These are phyloP conservation scores for Poeciliopsis occidentalis DNA, from an alignment of 2,113 vertebrate genomes.

Conservation along the genomic window DNA sequence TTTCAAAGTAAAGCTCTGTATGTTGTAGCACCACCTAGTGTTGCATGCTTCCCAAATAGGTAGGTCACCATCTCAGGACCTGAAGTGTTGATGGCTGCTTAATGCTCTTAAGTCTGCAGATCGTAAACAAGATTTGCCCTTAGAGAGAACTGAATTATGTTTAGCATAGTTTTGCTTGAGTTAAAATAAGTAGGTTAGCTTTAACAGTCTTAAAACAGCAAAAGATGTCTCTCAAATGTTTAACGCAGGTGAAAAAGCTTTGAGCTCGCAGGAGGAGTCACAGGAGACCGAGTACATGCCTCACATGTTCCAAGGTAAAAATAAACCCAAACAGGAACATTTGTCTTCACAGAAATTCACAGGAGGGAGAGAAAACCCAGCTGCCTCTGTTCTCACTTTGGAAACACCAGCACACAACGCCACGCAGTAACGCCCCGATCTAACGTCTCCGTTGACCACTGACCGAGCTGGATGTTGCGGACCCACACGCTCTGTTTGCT, in stretches of 20 bases:
- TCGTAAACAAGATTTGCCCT: background rate
- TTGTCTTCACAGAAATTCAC: slow-evolving; percentile 60
- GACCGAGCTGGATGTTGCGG: slow-evolving; percentile 97
- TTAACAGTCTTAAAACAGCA: background rate
- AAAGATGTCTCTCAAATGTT: background rate
- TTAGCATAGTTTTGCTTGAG: background rate
- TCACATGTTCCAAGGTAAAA: slow-evolving; percentile 69
- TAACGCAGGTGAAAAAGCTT: slow-evolving; percentile 44
- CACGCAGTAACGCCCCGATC: too few species aligned
- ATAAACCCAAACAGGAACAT: slow-evolving; percentile 68
- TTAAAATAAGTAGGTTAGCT: background rate
- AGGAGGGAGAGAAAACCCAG: slow-evolving; percentile 38
- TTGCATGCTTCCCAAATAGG: too few species aligned
- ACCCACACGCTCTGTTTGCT: slow-evolving; percentile 98
- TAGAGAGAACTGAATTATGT: background rate
- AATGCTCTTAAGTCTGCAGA: background rate
- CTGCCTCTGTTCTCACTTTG: slow-evolving; percentile 25
- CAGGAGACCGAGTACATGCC: slow-evolving; percentile 54
- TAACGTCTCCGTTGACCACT: slow-evolving; percentile 7
- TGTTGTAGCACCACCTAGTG: too few species aligned
- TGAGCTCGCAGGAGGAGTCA: slow-evolving; percentile 13
- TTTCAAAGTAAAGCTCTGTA: too few species aligned
- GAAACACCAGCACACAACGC: too few species aligned
- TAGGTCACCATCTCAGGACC: too few species aligned
- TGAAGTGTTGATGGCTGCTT: background rate